phyloP scores from a whole-genome alignment of 2,797 vertebrate species.

The Microctenopoma steveboyesi region DNA sequence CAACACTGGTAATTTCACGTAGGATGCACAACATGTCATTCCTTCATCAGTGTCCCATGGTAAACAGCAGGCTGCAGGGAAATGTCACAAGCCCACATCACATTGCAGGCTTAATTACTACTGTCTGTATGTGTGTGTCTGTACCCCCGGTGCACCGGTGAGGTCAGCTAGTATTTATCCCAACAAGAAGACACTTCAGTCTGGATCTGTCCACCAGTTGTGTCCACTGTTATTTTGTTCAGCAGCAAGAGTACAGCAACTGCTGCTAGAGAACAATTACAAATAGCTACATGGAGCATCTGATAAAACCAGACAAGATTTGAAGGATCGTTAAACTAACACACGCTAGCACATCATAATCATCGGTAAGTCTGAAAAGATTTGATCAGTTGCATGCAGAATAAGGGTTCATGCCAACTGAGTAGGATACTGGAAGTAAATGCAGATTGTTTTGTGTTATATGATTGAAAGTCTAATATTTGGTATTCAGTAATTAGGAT shows the following conservation, averaged over 20 bases:
- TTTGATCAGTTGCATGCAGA: not conserved
- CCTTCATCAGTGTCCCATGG: conserved; percentile 53
- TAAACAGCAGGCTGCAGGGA: conserved; percentile 65
- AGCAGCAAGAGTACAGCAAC: not conserved
- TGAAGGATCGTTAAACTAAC: not conserved
- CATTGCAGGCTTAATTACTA: conserved; percentile 73
- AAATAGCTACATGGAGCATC: not conserved
- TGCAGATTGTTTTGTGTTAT: not conserved
- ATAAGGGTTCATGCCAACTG: not conserved
- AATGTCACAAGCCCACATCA: conserved; percentile 76
- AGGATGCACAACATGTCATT: conserved; percentile 41
- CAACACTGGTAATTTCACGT: not conserved
- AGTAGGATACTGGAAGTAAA: not conserved
- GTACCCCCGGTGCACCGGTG: conserved; percentile 21
- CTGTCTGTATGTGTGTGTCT: conserved; percentile 39
- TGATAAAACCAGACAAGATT: not conserved
- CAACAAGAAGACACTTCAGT: conserved; percentile 36
- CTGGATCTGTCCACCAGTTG: conserved; percentile 14
- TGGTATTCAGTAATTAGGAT: not conserved
- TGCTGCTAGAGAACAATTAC: not conserved
- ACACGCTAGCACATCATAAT: not conserved
- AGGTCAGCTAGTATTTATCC: conserved; percentile 60
- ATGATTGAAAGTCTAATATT: not conserved
- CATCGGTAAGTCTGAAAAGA: too few relatives aligned
- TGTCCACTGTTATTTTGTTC: conserved; percentile 19